These are phyloP conservation scores for Psettodes erumei DNA, from an alignment of 2,113 vertebrate genomes.

Conservation along the genomic window DNA sequence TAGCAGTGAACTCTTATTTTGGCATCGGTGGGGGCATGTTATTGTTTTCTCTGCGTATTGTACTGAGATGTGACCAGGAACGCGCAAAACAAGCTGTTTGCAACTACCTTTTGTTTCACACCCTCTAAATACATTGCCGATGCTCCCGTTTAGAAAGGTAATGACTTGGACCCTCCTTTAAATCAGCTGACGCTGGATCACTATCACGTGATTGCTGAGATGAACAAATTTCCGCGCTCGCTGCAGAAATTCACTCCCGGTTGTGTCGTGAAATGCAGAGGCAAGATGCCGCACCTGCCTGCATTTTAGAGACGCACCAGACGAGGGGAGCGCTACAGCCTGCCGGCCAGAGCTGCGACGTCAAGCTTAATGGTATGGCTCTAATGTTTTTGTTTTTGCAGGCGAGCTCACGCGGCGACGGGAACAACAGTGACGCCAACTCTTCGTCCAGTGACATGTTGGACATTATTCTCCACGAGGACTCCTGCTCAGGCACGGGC, in stretches of 20 bases:
- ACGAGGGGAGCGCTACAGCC: neutral
- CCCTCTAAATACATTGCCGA: neutral
- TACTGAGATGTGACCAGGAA: conserved; percentile 4
- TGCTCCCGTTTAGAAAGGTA: neutral
- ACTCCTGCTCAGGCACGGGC: conserved; percentile 87
- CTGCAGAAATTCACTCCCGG: neutral
- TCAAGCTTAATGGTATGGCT: neutral
- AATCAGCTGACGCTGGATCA: conserved; percentile 1
- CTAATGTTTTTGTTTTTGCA: conserved; percentile 54
- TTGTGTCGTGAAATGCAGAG: conserved; percentile 18
- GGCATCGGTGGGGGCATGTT: neutral
- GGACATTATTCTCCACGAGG: conserved; percentile 89
- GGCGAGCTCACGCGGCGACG: conserved; percentile 66
- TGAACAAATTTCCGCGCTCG: neutral
- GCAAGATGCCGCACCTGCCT: neutral
- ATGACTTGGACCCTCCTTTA: neutral
- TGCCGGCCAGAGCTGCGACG: neutral
- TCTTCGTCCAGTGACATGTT: conserved; percentile 91
- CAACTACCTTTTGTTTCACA: neutral
- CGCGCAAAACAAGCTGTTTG: neutral
- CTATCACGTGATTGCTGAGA: conserved; percentile 3
- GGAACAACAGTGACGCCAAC: conserved; percentile 84
- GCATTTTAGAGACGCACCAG: neutral
- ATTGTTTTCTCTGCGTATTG: neutral
- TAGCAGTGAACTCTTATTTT: neutral